Evolutionary conservation across 1,140 invertebrate genomes (phyloP), one percentile per base, ranked within the genome.

Genomic region (Pararge aegeria): DNA sequence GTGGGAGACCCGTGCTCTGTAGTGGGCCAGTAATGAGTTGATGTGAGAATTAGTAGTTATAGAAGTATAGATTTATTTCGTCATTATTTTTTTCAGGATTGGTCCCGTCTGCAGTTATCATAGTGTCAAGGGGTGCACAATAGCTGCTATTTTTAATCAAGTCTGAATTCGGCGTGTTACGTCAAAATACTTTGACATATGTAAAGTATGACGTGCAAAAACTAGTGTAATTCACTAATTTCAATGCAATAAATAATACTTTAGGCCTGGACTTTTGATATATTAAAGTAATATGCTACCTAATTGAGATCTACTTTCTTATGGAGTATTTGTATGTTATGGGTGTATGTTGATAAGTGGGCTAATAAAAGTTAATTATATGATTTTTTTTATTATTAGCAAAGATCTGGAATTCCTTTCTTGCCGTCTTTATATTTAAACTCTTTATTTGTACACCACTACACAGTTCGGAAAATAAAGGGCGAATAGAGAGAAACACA

Each of bases 101-200:
- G 59, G 94, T 95, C 27, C 95, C 95, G 51, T 94, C 95, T 29
- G 95, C 95, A 55, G 95, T 95, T 15, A 79, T 96, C 16, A 96
- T 96, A 61, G 93, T 97, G 7, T 92, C 93, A 27, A 94, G 92
- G 73, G 82, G 83, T 37, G 71, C 51, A 27, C 50, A 49, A 40
- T 67, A 20, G 9, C 1, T 34, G 4, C n/a, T 34, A 12, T 34
- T 34, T 30, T 34, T 34, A n/a, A n/a, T n/a, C 12, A 34, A 24
- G 24, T 34, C 10, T 7, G 29, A 10, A 10, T 10, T 30, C 10
- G 29, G 29, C 10, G 29, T 30, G 29, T 7, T 4, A 30, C 29
- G 29, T 30, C 29, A 30, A 30, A 30, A 24, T 24, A 7, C 7
- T 4, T 1, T 27, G 5, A 1, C 27, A 27, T 27, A 7, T 27